phyloP scores from a whole-genome alignment of 2,797 vertebrate species.

The Adrianichthys oophorus region DNA sequence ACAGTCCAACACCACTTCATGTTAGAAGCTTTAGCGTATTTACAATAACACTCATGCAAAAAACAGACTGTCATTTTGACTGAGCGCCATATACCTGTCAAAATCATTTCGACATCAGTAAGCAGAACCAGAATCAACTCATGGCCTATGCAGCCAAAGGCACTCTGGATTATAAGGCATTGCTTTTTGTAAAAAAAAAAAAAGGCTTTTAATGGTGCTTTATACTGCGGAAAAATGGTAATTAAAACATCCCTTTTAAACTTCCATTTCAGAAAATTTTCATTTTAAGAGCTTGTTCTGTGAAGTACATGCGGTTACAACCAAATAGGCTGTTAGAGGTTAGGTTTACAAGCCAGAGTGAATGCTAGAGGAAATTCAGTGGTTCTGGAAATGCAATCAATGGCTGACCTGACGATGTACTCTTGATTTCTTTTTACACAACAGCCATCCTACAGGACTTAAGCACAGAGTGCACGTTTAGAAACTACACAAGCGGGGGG shows the following conservation, averaged over 20 bases:
- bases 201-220: too few species aligned
- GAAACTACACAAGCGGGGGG: conserved; percentile 17
- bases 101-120: too few species aligned
- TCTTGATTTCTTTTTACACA: conserved; percentile 8
- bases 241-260: conserved; percentile 26
- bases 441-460: conserved; percentile 24
- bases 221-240: neutral
- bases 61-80: too few species aligned
- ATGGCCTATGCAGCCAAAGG: too few species aligned
- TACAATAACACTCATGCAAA: too few species aligned
- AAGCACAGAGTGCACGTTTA: conserved; percentile 36
- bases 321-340: conserved; percentile 25
- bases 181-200: too few species aligned
- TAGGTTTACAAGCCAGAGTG: conserved; percentile 44
- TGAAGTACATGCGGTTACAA: conserved; percentile 34
- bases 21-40: too few species aligned
- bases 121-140: too few species aligned
- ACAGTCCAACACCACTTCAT: too few species aligned
- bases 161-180: too few species aligned
- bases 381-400: conserved; percentile 58
- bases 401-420: conserved; percentile 17
- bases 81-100: too few species aligned
- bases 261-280: conserved; percentile 6
- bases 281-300: conserved; percentile 17
- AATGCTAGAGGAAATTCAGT: conserved; percentile 33